These are phyloP conservation scores for Molothrus aeneus DNA, from an alignment of 2,797 vertebrate genomes.

Conservation along the genomic window DNA sequence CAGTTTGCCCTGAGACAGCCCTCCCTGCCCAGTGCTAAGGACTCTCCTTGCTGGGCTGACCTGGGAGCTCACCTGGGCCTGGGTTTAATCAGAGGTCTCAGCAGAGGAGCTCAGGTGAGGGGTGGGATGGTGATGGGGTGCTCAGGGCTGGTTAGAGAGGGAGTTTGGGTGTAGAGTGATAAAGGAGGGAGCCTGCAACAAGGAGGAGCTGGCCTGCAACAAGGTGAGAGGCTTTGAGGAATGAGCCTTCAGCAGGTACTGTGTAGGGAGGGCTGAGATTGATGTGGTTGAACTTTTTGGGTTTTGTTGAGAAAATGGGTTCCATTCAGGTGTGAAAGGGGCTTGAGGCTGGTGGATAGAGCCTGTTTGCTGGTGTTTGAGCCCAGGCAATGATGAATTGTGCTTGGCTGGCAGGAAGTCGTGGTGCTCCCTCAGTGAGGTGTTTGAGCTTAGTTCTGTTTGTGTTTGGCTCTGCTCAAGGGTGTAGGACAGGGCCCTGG, in stretches of 20 bases:
- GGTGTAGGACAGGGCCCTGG: neutral
- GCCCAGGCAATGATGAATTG: too few relatives aligned
- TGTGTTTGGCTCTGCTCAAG: neutral
- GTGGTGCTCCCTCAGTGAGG: neutral
- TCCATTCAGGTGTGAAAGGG: neutral
- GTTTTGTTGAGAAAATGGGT: neutral
- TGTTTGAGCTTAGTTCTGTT: neutral
- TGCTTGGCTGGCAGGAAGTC: neutral
- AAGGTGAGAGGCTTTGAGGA: neutral
- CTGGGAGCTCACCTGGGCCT: neutral
- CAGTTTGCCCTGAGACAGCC: neutral
- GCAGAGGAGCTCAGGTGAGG: neutral
- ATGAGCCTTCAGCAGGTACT: neutral
- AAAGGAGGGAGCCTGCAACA: accelerated
- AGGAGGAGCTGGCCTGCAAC: accelerated
- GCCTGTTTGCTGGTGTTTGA: neutral
- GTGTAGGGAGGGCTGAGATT: neutral
- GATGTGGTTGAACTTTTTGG: neutral
- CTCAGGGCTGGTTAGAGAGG: neutral
- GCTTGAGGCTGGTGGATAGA: neutral
- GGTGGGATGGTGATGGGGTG: neutral
- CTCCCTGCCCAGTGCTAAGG: neutral
- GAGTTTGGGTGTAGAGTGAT: accelerated
- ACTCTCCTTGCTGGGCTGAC: neutral
- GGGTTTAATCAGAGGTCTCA: neutral